Percentiles rank a stretch among this genome's conserved stretches.
Evolutionary conservation across 2,113 vertebrate genomes (phyloP).

Genomic region (Procavia capensis): DNA sequence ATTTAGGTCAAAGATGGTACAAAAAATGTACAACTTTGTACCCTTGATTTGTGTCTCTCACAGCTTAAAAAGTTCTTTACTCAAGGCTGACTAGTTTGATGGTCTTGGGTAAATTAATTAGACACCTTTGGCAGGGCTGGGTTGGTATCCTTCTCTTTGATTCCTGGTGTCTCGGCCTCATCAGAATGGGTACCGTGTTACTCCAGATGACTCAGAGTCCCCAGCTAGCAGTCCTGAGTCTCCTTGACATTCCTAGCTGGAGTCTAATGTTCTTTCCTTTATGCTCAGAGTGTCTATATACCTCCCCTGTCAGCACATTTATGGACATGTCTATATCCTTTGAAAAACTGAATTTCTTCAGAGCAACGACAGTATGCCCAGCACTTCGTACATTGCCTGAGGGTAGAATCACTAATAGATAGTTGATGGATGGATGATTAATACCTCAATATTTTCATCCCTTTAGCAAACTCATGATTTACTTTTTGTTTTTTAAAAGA

Average conservation of each 20-base stretch:
- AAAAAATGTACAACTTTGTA: not conserved
- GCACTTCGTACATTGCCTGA: not conserved
- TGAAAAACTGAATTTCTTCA: conserved; percentile 21
- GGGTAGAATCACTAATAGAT: not conserved
- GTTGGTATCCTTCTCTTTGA: not conserved
- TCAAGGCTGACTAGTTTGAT: not conserved
- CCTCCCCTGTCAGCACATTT: not conserved
- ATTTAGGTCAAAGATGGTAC: not conserved
- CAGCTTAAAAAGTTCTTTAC: not conserved
- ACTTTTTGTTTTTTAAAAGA: not conserved
- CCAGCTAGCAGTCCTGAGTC: not conserved
- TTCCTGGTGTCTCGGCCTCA: not conserved
- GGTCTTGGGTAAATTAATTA: not conserved
- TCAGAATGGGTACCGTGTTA: not conserved
- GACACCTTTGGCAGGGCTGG: not conserved
- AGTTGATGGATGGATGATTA: not conserved
- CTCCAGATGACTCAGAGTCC: not conserved
- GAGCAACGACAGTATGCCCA: not conserved
- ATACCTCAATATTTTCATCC: not conserved
- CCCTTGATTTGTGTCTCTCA: not conserved
- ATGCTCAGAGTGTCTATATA: not conserved
- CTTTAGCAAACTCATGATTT: not conserved
- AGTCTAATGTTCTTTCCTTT: not conserved
- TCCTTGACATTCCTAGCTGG: not conserved
- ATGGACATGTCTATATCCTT: not conserved